Percentiles rank a stretch among this genome's conserved stretches.
These are phyloP conservation scores for Drosophila varians DNA, from an alignment of 1,140 invertebrate species.

Conservation along the genomic window DNA sequence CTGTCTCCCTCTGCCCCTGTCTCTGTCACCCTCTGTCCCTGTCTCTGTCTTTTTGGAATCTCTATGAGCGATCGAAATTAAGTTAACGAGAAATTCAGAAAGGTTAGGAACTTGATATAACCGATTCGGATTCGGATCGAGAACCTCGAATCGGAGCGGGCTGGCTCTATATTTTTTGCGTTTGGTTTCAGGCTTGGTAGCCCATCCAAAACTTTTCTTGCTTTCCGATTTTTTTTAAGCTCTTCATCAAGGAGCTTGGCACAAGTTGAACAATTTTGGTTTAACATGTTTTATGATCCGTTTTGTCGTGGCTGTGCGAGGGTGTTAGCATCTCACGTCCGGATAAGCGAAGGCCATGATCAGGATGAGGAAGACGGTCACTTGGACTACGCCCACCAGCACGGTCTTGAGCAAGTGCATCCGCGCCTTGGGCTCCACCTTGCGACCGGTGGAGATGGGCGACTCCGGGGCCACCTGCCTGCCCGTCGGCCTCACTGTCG, in stretches of 20 bases:
- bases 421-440: slow-evolving; percentile 39
- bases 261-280: neutral
- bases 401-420: slow-evolving; percentile 62
- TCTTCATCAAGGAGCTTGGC: neutral
- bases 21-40: neutral
- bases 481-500: neutral
- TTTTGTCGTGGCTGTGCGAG: too few species aligned
- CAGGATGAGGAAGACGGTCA: slow-evolving; percentile 63
- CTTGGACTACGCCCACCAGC: slow-evolving; percentile 59
- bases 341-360: slow-evolving; percentile 77
- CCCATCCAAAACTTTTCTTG: neutral
- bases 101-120: neutral
- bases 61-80: neutral
- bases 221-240: neutral
- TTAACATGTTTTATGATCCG: too few species aligned
- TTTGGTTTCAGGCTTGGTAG: neutral
- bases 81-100: slow-evolving; percentile 1
- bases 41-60: neutral
- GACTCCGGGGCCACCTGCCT: slow-evolving; percentile 30
- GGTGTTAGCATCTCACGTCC: slow-evolving; percentile 55
- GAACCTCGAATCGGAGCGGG: neutral
- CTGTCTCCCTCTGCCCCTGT: too few species aligned
- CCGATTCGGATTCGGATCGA: neutral
- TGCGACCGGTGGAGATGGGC: slow-evolving; percentile 7
- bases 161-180: neutral